phyloP scores from a whole-genome alignment of 2,888 invertebrate genomes.

The Drosophila setosimentum region DNA sequence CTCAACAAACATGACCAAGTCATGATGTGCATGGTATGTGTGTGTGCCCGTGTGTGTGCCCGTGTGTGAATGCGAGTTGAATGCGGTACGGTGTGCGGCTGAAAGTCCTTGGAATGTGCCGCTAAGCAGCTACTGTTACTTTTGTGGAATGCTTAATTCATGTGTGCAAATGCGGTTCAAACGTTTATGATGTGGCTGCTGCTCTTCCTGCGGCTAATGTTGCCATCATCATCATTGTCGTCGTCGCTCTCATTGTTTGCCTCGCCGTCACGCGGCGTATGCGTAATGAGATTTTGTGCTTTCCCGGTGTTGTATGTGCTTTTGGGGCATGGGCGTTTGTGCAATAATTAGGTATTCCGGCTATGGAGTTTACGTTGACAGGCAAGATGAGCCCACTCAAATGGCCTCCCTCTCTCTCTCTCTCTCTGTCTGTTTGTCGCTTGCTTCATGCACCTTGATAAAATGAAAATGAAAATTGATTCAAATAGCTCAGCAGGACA shows the following conservation, averaged over 20 bases:
- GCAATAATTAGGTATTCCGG: conserved; percentile 75
- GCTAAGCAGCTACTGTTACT: conserved; percentile 63
- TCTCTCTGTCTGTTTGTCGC: too few species aligned
- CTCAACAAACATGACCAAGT: conserved; percentile 59
- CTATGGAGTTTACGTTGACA: conserved; percentile 52
- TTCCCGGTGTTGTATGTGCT: conserved; percentile 13
- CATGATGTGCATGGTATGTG: conserved; percentile 51
- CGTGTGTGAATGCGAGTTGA: conserved; percentile 10
- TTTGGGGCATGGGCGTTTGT: conserved; percentile 48
- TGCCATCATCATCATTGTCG: conserved; percentile 24
- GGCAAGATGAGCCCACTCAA: conserved; percentile 18
- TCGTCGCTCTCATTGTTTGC: conserved; percentile 63
- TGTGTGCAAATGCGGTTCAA: conserved; percentile 74
- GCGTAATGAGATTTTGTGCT: conserved; percentile 69
- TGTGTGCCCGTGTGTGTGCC: conserved; percentile 12
- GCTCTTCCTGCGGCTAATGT: conserved; percentile 6
- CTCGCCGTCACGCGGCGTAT: conserved; percentile 65
- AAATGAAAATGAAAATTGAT: conserved; percentile 38
- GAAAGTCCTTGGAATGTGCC: conserved; percentile 48
- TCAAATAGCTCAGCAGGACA: conserved; percentile 1
- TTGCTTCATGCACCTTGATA: background rate
- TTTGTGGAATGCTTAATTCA: conserved; percentile 77
- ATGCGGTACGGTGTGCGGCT: conserved; percentile 28
- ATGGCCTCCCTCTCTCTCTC: conserved; percentile 11
- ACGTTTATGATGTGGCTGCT: conserved; percentile 72